These are phyloP conservation scores for Temnothorax unifasciatus DNA, from an alignment of 2,888 invertebrate species.

Conservation along the genomic window DNA sequence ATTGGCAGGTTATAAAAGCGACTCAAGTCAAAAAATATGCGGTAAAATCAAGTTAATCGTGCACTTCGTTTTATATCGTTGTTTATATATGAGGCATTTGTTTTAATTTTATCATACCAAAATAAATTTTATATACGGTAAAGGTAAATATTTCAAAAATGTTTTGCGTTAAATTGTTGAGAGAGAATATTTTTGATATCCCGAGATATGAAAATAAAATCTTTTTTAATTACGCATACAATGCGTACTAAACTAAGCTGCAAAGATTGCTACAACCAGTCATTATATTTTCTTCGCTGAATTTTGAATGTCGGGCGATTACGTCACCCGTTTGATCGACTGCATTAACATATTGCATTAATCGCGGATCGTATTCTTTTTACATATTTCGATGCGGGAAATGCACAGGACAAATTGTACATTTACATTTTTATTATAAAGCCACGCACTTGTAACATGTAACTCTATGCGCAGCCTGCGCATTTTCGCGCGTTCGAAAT, in stretches of 20 bases:
- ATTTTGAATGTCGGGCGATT: slow-evolving; percentile 45
- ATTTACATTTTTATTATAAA: slow-evolving; percentile 57
- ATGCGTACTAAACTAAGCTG: neutral
- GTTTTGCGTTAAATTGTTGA: slow-evolving; percentile 34
- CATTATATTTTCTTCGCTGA: slow-evolving; percentile 46
- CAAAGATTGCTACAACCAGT: neutral
- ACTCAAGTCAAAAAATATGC: neutral
- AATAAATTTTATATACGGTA: slow-evolving; percentile 6
- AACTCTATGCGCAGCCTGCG: slow-evolving; percentile 44
- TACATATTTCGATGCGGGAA: slow-evolving; percentile 53
- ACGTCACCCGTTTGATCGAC: slow-evolving; percentile 46
- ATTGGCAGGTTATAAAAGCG: neutral
- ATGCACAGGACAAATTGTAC: slow-evolving; percentile 53
- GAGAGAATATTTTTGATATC: slow-evolving; percentile 19
- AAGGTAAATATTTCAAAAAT: slow-evolving; percentile 24
- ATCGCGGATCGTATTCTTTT: slow-evolving; percentile 51
- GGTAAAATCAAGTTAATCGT: slow-evolving; percentile 5
- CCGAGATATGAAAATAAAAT: neutral
- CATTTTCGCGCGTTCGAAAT: slow-evolving; percentile 55
- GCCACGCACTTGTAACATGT: slow-evolving; percentile 48
- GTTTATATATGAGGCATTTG: neutral
- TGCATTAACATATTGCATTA: slow-evolving; percentile 53
- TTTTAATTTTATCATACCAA: slow-evolving; percentile 17
- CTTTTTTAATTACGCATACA: slow-evolving; percentile 10
- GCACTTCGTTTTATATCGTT: neutral